Conservation (phyloP, 2,113 vertebrate genomes). For the Acrocephalus kingi region DNA sequence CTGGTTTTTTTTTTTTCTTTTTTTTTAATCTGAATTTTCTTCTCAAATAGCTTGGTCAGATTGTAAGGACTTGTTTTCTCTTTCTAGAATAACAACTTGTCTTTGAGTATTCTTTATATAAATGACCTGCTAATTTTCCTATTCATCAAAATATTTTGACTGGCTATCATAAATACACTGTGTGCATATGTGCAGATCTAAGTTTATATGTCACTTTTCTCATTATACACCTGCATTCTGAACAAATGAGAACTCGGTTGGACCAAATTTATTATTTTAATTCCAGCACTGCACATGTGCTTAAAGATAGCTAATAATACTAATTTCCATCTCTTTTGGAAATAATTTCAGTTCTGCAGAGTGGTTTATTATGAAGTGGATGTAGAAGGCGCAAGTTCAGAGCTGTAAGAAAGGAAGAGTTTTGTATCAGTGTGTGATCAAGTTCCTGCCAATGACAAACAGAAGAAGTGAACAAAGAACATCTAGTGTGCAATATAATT, state of each 20-base stretch:
- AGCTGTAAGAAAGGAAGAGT: neutral
- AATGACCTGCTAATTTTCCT: neutral
- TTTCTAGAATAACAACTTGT: neutral
- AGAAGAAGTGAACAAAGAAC: neutral
- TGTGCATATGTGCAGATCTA: neutral
- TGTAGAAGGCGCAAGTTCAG: neutral
- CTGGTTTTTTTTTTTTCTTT: neutral
- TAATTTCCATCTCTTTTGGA: neutral
- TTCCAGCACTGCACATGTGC: neutral
- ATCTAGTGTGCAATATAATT: neutral
- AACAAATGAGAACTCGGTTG: neutral
- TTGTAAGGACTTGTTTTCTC: neutral
- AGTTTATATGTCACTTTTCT: neutral
- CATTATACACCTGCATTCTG: neutral
- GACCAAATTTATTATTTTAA: neutral
- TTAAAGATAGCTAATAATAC: neutral
- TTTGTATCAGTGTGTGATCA: neutral
- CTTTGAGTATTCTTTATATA: neutral
- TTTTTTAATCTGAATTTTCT: neutral
- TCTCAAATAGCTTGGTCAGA: neutral
- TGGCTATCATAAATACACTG: neutral
- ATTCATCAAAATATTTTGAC: slow-evolving; percentile 21
- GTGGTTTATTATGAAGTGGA: neutral
- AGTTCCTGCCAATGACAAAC: neutral
- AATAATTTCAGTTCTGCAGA: neutral